Conservation (phyloP, 2,888 invertebrate genomes). For the Miltochrista miniata region DNA sequence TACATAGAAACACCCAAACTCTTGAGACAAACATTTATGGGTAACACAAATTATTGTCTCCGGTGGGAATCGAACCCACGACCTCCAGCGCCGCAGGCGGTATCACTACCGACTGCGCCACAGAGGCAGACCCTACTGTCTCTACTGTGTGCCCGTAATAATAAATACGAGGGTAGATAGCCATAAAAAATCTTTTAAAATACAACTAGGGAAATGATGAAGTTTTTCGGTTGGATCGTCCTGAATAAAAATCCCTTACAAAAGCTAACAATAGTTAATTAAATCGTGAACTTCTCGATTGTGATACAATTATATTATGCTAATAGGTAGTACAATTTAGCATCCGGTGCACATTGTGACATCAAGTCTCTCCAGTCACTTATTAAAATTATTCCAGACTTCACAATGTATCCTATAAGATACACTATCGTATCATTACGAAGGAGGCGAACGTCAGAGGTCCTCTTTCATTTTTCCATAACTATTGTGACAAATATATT, state of each 20-base stretch:
- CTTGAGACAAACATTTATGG: too few species aligned
- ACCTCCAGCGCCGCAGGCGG: too few species aligned
- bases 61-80: too few species aligned
- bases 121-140: too few species aligned
- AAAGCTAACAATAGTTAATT: conserved; percentile 30
- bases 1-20: too few species aligned
- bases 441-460: conserved; percentile 7
- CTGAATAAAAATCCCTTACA: background rate
- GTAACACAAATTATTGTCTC: too few species aligned
- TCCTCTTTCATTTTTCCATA: conserved; percentile 18
- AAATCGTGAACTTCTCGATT: conserved; percentile 40
- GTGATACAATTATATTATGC: conserved; percentile 58
- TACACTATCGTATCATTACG: conserved; percentile 27
- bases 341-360: conserved; percentile 66
- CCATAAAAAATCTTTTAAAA: too few species aligned
- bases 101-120: too few species aligned
- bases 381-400: conserved; percentile 48
- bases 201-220: too few species aligned
- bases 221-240: background rate
- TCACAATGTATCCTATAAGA: conserved; percentile 50
- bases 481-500: conserved; percentile 22
- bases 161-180: too few species aligned
- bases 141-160: too few species aligned
- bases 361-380: conserved; percentile 39
- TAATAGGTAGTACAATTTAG: conserved; percentile 55